These are phyloP conservation scores for Uromys caudimaculatus DNA, from an alignment of 2,797 vertebrate species.

Conservation along the genomic window DNA sequence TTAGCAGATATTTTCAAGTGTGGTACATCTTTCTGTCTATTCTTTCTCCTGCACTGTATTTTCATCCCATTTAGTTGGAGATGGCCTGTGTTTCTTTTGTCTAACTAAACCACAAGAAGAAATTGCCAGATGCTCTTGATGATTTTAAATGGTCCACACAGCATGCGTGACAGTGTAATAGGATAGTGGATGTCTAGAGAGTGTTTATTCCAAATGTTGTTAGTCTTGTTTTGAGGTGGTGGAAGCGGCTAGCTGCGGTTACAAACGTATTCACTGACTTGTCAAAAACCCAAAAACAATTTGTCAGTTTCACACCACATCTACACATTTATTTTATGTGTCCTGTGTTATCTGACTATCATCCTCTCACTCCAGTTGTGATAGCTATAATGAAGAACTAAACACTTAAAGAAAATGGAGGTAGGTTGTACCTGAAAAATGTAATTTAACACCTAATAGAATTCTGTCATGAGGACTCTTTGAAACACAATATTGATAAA, in stretches of 20 bases:
- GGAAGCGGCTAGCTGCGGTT: background rate
- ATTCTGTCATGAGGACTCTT: background rate
- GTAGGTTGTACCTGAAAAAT: background rate
- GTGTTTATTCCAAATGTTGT: background rate
- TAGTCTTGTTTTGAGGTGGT: background rate
- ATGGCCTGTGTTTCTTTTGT: background rate
- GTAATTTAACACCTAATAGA: background rate
- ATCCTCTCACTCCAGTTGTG: background rate
- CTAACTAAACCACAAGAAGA: background rate
- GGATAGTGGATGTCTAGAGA: background rate
- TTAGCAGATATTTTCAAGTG: background rate
- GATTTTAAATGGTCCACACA: conserved; percentile 44
- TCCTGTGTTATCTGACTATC: background rate
- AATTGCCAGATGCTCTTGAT: background rate
- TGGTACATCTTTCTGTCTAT: background rate
- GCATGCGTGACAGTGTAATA: background rate
- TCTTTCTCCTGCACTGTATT: background rate
- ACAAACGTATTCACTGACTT: conserved; percentile 8
- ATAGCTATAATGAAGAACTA: background rate
- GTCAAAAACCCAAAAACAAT: background rate
- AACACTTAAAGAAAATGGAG: background rate
- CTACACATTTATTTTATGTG: background rate
- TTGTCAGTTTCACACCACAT: background rate
- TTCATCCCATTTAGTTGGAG: background rate
- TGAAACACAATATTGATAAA: background rate